Conservation (phyloP, 2,888 invertebrate species). For the Spisula solida region DNA sequence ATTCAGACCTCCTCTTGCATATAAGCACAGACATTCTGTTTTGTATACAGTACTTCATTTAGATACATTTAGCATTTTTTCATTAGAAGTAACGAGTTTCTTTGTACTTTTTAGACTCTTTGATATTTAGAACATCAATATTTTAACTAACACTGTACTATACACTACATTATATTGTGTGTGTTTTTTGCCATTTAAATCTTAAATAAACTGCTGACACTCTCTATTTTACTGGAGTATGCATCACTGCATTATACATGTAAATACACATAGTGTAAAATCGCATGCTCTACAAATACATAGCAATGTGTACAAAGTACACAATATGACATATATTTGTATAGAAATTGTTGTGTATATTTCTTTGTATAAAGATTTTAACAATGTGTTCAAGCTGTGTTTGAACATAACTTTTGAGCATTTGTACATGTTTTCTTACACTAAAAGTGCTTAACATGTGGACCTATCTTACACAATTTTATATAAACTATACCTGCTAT, state of each 20-base stretch:
- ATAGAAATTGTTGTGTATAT: constrained; percentile 42
- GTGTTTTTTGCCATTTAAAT: constrained; percentile 37
- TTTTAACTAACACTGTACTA: background rate
- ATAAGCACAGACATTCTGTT: background rate
- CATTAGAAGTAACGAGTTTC: background rate
- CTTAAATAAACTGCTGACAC: constrained; percentile 46
- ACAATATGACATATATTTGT: constrained; percentile 45
- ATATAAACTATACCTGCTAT: no score
- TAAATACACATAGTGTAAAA: constrained; percentile 44
- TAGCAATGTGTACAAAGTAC: constrained; percentile 41
- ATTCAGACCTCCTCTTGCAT: background rate
- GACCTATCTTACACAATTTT: constrained; percentile 16
- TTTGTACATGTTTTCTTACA: constrained; percentile 21
- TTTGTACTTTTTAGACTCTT: constrained; percentile 20
- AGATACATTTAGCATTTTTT: constrained; percentile 11
- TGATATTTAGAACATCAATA: constrained; percentile 9
- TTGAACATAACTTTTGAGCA: background rate
- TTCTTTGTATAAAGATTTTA: constrained; percentile 47
- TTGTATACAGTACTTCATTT: background rate
- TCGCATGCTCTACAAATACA: constrained; percentile 27
- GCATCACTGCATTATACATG: constrained; percentile 39
- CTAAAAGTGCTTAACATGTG: constrained; percentile 26
- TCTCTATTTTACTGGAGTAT: constrained; percentile 24
- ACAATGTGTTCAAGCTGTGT: constrained; percentile 6
- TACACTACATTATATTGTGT: constrained; percentile 18